These are phyloP conservation scores for Platypus cylindrus DNA, from an alignment of 2,888 invertebrate genomes.

Conservation along the genomic window DNA sequence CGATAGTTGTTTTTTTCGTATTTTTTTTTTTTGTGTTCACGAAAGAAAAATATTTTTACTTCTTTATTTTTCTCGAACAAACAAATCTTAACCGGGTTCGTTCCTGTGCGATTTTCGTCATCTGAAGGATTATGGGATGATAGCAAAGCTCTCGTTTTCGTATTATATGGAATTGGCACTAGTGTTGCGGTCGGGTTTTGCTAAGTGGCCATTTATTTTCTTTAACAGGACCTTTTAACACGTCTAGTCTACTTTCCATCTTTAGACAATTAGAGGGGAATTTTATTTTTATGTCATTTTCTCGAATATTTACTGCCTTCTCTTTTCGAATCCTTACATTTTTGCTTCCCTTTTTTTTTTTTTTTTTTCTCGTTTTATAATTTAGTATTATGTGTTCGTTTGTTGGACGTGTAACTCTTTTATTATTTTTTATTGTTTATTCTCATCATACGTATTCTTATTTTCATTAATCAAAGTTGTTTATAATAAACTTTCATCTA, in stretches of 20 bases:
- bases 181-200: constrained; percentile 28
- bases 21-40: background rate
- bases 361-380: too few relatives aligned
- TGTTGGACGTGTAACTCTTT: too few relatives aligned
- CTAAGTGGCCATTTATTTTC: constrained; percentile 37
- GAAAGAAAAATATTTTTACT: background rate
- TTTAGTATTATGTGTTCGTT: too few relatives aligned
- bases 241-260: constrained; percentile 32
- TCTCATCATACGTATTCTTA: too few relatives aligned
- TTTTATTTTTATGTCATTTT: too few relatives aligned
- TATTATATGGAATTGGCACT: constrained; percentile 25
- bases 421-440: too few relatives aligned
- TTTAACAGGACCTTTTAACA: constrained; percentile 33
- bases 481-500: constrained; percentile 15
- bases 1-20: too few relatives aligned
- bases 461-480: too few relatives aligned
- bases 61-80: too few relatives aligned
- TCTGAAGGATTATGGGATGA: constrained; percentile 12
- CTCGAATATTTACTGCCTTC: too few relatives aligned
- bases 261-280: constrained; percentile 22
- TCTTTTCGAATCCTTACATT: too few relatives aligned
- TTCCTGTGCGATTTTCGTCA: constrained; percentile 6
- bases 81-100: constrained; percentile 2
- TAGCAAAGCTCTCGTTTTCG: constrained; percentile 12
- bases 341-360: too few relatives aligned